Percentiles rank a stretch among this genome's conserved stretches.
phyloP scores from a whole-genome alignment of 2,888 invertebrate species.

The Agriotes lineatus region DNA sequence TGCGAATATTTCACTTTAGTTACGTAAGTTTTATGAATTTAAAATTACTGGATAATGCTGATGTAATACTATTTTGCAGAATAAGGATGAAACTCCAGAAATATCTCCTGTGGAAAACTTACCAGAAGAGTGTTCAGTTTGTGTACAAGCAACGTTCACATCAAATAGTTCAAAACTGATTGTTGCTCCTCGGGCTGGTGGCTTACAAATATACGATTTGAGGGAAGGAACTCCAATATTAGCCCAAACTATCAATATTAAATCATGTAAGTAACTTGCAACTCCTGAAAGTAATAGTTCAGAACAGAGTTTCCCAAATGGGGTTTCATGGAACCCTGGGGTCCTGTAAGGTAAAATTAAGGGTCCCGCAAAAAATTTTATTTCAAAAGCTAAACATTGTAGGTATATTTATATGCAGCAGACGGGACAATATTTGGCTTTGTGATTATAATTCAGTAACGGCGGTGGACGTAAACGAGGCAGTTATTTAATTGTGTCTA shows the following conservation, averaged over 20 bases:
- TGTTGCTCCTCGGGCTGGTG: slow-evolving; percentile 62
- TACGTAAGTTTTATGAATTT: slow-evolving; percentile 69
- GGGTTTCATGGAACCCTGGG: no score
- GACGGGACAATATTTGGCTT: no score
- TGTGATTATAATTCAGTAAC: no score
- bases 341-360: no score
- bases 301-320: no score
- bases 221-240: slow-evolving; percentile 59
- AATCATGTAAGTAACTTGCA: slow-evolving; percentile 58
- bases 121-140: slow-evolving; percentile 60
- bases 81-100: slow-evolving; percentile 52
- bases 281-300: no score
- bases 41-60: no score
- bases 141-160: slow-evolving; percentile 64
- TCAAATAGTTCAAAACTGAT: slow-evolving; percentile 64
- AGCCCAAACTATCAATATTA: slow-evolving; percentile 62
- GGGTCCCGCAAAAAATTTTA: no score
- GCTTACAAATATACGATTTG: slow-evolving; percentile 65
- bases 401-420: no score
- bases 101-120: slow-evolving; percentile 62
- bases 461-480: no score
- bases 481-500: no score
- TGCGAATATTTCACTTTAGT: slow-evolving; percentile 77
- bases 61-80: slow-evolving; percentile 20
- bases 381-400: no score